Percentiles rank a stretch among this genome's conserved stretches.
phyloP scores from a whole-genome alignment of 2,113 vertebrate genomes.

The Marmota monax region DNA sequence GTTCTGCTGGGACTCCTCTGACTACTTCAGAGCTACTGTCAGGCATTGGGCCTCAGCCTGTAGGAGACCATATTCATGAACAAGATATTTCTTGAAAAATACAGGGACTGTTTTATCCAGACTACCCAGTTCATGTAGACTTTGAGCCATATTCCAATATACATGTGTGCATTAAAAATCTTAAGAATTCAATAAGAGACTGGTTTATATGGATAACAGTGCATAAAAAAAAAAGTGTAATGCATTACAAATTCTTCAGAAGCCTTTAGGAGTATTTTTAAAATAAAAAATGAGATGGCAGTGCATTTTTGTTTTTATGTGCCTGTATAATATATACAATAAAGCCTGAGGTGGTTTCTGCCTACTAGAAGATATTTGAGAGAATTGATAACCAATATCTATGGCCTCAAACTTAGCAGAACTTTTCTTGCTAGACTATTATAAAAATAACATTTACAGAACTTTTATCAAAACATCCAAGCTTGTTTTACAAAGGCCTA shows the following conservation, averaged over 20 bases:
- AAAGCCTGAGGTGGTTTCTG: background rate
- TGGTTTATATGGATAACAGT: background rate
- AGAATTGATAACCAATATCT: background rate
- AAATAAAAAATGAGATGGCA: background rate
- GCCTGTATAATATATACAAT: background rate
- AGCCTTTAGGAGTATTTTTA: background rate
- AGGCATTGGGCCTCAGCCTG: background rate
- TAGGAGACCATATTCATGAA: background rate
- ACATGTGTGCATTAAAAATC: background rate
- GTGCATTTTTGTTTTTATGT: background rate
- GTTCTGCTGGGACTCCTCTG: background rate
- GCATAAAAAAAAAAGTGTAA: background rate
- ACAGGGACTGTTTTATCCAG: background rate
- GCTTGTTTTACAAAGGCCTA: background rate
- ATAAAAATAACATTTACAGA: background rate
- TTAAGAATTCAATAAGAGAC: background rate
- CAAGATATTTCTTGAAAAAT: slow-evolving; percentile 26
- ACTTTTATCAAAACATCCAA: background rate
- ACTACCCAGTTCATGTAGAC: background rate
- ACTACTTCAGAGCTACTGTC: background rate
- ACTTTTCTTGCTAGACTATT: background rate
- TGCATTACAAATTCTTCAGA: background rate
- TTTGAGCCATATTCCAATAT: background rate
- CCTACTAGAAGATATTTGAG: background rate
- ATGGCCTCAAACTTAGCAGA: background rate